A percentile compares a stretch with the other conserved stretches of the same genome.
Evolutionary conservation across 2,797 vertebrate species (phyloP).

Genomic region (Myioborus miniatus): DNA sequence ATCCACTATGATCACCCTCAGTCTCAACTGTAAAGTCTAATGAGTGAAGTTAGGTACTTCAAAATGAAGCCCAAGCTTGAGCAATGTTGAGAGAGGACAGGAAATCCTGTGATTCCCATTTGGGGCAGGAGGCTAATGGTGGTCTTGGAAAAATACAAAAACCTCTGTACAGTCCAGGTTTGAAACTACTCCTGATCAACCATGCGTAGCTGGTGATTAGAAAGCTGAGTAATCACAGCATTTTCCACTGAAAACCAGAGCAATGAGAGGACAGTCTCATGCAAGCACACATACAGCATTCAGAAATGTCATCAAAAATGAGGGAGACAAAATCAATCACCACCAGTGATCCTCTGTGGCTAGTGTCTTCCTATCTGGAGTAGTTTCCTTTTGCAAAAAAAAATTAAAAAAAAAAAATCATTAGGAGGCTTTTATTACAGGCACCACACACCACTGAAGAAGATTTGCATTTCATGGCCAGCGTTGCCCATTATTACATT

Average conservation of each 20-base stretch:
- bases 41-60: neutral
- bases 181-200: neutral
- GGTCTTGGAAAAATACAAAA: neutral
- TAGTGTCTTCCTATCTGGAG: neutral
- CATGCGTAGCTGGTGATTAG: neutral
- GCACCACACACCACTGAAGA: neutral
- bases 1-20: neutral
- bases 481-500: neutral
- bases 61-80: neutral
- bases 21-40: neutral
- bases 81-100: neutral
- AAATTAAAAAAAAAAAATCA: neutral
- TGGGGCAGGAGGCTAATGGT: neutral
- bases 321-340: neutral
- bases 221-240: neutral
- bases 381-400: neutral
- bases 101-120: neutral
- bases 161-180: neutral
- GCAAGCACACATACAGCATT: neutral
- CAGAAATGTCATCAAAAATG: neutral
- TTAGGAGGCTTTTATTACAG: neutral
- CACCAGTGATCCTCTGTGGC: too few relatives aligned
- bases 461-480: neutral
- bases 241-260: neutral
- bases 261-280: neutral